Base-by-base conservation (phyloP, 2,888 invertebrate genomes). In the Drosophila lacicola region DNA sequence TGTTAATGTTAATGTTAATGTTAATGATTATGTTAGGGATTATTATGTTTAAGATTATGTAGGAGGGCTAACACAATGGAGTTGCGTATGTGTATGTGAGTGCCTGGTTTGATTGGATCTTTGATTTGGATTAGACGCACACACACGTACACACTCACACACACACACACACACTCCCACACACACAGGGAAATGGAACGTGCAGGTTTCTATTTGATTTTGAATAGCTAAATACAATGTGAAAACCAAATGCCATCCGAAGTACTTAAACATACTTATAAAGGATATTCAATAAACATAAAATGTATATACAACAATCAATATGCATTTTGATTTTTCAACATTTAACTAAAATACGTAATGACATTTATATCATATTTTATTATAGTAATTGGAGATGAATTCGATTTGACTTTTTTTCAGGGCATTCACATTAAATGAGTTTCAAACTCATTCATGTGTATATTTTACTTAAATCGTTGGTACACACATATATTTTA, bases 1-100 rank as follows among this genome's bases (percentile, higher is more conserved):
- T 56, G 46, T 65, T 58, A 61, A 67, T 44, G 49, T 55, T 45
- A 61, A 67, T 44, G 49, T 55, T 45, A 36, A 70, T 55, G 46
- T 14, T 61, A 54, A 73, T 53, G 53, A 46, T 53, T 57, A 47
- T 53, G 50, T 10, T 45, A 55, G 42, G 42, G 21, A 62, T 51
- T 17, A 42, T 49, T 14, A 51, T 36, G 13, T 51, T 17, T 41
- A 61, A 41, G 41, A 58, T 56, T 60, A 47, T 46, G 21, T 33
- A 29, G 44, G 21, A 29, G 44, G 21, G 19, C 33, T 9, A 33
- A 29, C 19, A 29, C 36, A 37, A 51, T 46, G 37, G 17, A 8
- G n/a, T 54, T 5, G 14, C 33, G 10, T 51, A 19, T 45, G 11
- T 54, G 44, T 46, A 33, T 46, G 21, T 19, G 25, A 37, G 37